Evolutionary conservation across 2,888 invertebrate genomes (phyloP), one percentile per base, ranked within the genome.

Genomic region (Cremastobaeus sp.): DNA sequence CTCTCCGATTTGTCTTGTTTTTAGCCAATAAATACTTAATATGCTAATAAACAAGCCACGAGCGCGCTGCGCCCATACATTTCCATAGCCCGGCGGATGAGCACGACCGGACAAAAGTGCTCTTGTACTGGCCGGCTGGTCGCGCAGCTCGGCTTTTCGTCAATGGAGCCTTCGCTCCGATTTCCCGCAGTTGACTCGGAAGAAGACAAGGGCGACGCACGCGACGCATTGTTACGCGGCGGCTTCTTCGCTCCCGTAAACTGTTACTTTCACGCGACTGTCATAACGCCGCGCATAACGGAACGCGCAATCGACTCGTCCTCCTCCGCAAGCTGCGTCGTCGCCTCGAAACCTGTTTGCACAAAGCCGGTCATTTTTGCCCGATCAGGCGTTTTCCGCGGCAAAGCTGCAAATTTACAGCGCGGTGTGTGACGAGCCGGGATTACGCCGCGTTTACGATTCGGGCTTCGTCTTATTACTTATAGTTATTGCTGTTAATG

Each of bases 241-340:
- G n/a, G n/a, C n/a, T n/a, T n/a, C n/a, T n/a, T n/a, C n/a, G n/a
- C 8, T 25, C 11, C 18, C 3, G 12, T 8, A 14, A 32, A 69
- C 69, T 60, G 70, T 70, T 70, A 70, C 70, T 70, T 62, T 62
- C 54, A 55, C 34, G 34, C 12, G 62, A 48, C 60, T 60, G 70
- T 60, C 69, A 69, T 60, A 60, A 47, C 47, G 32, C 37, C 30
- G 32, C 18, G 35, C 18, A 25, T 60, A 69, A 69, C 69, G 60
- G 69, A 60, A 43, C 43, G 21, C 41, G 14, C 8, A 30, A 30
- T 17, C 28, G 60, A 59, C 28, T 41, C 45, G 45, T 45, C 48
- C 48, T 50, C 62, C 55, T 55, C 62, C 55, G 47, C 60, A 39
- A 60, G 54, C 62, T 45, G 60, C 48, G 15, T 35, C 28, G 50